phyloP scores from a whole-genome alignment of 2,888 invertebrate genomes.

The Polymixis flavicincta region DNA sequence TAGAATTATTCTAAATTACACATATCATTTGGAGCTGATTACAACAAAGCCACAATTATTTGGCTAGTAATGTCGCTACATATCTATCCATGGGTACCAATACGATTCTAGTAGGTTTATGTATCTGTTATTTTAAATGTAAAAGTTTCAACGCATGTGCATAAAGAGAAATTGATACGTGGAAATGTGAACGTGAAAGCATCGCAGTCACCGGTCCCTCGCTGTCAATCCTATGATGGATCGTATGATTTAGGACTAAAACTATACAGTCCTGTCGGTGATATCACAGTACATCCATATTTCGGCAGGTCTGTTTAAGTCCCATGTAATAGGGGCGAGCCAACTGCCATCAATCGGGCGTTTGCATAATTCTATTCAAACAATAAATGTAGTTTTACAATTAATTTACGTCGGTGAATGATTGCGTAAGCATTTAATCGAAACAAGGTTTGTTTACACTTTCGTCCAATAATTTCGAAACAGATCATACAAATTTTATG shows the following conservation, averaged over 20 bases:
- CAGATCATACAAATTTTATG: neutral
- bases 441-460: neutral
- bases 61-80: neutral
- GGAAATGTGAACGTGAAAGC: neutral
- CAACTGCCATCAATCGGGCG: too few species aligned
- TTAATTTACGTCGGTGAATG: neutral
- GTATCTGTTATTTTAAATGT: neutral
- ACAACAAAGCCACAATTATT: neutral
- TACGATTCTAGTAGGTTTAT: neutral
- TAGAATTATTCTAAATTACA: conserved; percentile 1
- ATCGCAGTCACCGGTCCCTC: neutral
- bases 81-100: neutral
- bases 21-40: neutral
- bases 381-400: too few species aligned
- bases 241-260: neutral
- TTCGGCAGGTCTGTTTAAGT: neutral
- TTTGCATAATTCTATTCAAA: neutral
- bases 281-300: neutral
- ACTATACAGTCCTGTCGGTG: neutral
- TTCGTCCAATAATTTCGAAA: neutral
- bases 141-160: neutral
- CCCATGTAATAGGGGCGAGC: neutral
- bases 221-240: conserved; percentile 2
- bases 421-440: neutral
- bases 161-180: conserved; percentile 1